These are phyloP conservation scores for Dendrocopos noguchii DNA, from an alignment of 2,113 vertebrate genomes.

Conservation along the genomic window DNA sequence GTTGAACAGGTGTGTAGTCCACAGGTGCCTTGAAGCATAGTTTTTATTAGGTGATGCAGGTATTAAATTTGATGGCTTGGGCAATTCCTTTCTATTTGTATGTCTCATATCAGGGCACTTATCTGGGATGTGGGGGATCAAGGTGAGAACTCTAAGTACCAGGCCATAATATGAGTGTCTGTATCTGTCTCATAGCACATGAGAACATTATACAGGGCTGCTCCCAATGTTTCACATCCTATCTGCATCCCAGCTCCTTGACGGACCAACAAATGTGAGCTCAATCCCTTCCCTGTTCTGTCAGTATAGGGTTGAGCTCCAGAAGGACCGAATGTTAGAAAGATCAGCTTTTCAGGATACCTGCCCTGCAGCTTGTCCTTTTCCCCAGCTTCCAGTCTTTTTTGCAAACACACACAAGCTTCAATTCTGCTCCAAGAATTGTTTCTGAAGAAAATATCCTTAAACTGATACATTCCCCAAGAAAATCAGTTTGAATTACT, in stretches of 20 bases:
- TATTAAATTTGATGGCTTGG: not conserved
- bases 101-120: not conserved
- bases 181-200: not conserved
- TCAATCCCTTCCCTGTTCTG: not conserved
- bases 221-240: not conserved
- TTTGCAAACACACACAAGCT: not conserved
- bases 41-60: not conserved
- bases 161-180: not conserved
- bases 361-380: not conserved
- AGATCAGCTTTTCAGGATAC: not conserved
- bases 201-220: not conserved
- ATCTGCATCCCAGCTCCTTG: not conserved
- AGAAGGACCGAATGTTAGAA: not conserved
- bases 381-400: not conserved
- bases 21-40: not conserved
- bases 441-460: not conserved
- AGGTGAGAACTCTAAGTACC: not conserved
- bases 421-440: not conserved
- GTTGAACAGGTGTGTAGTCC: not conserved
- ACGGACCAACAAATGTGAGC: not conserved
- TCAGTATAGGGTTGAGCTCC: not conserved
- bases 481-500: not conserved
- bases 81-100: not conserved
- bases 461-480: not conserved
- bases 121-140: not conserved